Evolutionary conservation across 2,797 vertebrate species (phyloP).

Genomic region (Vireo griseus): DNA sequence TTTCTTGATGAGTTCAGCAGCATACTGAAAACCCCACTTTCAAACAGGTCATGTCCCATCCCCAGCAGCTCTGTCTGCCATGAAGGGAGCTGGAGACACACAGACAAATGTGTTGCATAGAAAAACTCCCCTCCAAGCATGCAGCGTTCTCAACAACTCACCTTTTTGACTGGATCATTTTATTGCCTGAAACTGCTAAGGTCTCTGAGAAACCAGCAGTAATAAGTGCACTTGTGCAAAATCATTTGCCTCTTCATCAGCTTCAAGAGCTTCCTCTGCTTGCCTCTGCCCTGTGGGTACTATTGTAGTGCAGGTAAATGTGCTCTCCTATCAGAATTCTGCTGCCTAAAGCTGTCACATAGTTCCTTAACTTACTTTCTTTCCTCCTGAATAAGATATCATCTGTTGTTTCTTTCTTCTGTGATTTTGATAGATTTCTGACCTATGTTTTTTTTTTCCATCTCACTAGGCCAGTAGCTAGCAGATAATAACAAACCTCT

Average conservation of each 20-base stretch:
- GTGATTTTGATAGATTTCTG: background rate
- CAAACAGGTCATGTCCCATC: background rate
- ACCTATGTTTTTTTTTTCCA: background rate
- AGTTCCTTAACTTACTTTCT: background rate
- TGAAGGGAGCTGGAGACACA: background rate
- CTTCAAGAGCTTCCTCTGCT: background rate
- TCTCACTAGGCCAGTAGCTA: background rate
- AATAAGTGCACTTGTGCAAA: background rate
- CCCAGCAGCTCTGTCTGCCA: background rate
- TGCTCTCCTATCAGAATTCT: background rate
- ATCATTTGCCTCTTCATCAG: background rate
- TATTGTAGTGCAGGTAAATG: background rate
- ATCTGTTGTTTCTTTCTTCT: background rate
- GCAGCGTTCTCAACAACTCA: background rate
- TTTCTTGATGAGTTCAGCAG: background rate
- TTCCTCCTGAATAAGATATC: background rate
- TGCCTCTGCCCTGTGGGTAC: background rate
- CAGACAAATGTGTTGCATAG: background rate
- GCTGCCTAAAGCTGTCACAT: background rate
- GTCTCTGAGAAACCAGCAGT: background rate
- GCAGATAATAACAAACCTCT: background rate
- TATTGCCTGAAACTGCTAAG: background rate
- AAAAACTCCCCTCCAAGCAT: background rate
- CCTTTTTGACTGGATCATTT: rapidly evolving
- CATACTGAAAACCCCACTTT: background rate